Percentiles rank a stretch among this genome's conserved stretches.
phyloP scores from a whole-genome alignment of 1,140 invertebrate genomes.

The Eueides isabella region DNA sequence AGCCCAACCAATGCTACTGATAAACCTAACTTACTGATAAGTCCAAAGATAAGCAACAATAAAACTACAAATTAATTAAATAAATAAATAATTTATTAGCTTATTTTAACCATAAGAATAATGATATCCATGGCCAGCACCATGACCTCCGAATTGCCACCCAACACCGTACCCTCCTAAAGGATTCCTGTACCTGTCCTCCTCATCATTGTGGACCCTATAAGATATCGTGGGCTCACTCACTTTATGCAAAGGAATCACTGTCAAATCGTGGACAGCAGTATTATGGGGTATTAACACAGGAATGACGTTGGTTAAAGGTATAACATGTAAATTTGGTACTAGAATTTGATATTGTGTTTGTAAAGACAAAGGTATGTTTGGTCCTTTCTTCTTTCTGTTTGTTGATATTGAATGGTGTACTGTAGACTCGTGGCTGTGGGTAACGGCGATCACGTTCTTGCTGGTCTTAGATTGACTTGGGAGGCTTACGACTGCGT shows the following conservation, averaged over 20 bases:
- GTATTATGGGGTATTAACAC: conserved; percentile 58
- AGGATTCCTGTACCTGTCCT: conserved; percentile 58
- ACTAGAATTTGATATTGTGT: conserved; percentile 50
- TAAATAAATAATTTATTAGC: conserved; percentile 30
- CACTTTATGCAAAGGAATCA: conserved; percentile 62
- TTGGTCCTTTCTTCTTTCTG: conserved; percentile 57
- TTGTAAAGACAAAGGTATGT: conserved; percentile 45
- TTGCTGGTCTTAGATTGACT: conserved; percentile 25
- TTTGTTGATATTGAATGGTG: conserved; percentile 23
- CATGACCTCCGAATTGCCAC: conserved; percentile 65
- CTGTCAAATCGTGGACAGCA: conserved; percentile 60
- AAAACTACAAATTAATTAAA: conserved; percentile 1
- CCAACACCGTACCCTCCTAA: conserved; percentile 68
- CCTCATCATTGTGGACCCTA: conserved; percentile 47
- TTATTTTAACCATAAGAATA: conserved; percentile 59
- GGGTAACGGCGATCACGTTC: not conserved
- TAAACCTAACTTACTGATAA: not conserved
- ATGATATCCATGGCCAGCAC: conserved; percentile 68
- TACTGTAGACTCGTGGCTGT: conserved; percentile 4
- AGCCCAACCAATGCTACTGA: not conserved
- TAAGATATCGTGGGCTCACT: conserved; percentile 47
- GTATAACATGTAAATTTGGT: conserved; percentile 60
- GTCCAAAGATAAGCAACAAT: not conserved
- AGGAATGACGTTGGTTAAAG: conserved; percentile 50
- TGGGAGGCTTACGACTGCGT: conserved; percentile 21